These are phyloP conservation scores for Danionella cerebrum DNA, from an alignment of 2,113 vertebrate genomes.

Conservation along the genomic window DNA sequence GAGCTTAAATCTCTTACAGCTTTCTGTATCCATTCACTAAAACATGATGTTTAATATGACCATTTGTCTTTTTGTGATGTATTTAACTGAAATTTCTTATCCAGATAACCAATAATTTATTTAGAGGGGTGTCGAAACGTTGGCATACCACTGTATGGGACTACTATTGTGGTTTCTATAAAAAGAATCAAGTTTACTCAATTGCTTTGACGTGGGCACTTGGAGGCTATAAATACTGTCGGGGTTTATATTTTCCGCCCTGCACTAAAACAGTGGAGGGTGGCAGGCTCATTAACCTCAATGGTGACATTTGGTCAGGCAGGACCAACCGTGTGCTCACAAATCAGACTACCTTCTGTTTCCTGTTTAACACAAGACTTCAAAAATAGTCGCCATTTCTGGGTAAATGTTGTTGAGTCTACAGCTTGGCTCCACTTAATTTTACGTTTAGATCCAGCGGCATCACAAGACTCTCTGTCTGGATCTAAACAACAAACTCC, in stretches of 20 bases:
- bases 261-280: constrained; percentile 40
- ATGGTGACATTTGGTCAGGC: constrained; percentile 49
- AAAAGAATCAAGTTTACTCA: background rate
- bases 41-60: no score
- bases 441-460: background rate
- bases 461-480: constrained; percentile 27
- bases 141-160: background rate
- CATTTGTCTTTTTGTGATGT: no score
- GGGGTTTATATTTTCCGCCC: constrained; percentile 25
- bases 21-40: no score
- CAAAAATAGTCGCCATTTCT: constrained; percentile 63
- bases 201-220: background rate
- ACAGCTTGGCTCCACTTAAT: background rate
- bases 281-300: constrained; percentile 42
- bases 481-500: background rate
- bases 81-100: no score
- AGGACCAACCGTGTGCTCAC: constrained; percentile 62
- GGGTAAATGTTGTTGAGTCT: constrained; percentile 59
- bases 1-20: no score
- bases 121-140: no score
- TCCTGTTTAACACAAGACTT: constrained; percentile 63
- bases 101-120: no score
- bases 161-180: constrained; percentile 3
- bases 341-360: constrained; percentile 56
- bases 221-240: background rate